A percentile compares a stretch with the other conserved stretches of the same genome.
Conservation (phyloP, 2,888 invertebrate genomes). For the Globia sparganii region DNA sequence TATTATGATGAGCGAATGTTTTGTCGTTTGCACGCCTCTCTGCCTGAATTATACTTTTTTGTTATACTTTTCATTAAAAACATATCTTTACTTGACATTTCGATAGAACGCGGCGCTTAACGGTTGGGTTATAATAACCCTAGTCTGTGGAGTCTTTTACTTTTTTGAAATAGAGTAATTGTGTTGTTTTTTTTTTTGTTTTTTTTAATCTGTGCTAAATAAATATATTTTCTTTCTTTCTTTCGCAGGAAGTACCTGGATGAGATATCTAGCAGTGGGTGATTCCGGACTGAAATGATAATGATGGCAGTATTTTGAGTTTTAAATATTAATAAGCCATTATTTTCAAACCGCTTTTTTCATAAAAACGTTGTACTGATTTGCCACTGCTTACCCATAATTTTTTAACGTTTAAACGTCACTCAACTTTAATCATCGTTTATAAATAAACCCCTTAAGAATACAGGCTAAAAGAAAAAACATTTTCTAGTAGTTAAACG, state of each 20-base stretch:
- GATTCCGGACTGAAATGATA: no score
- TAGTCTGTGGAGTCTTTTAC: constrained; percentile 1
- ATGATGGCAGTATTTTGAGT: neutral
- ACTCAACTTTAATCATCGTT: neutral
- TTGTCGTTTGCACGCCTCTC: constrained; percentile 76
- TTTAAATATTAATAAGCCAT: neutral
- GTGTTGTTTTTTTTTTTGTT: no score
- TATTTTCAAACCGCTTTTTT: neutral
- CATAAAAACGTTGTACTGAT: no score
- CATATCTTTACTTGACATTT: constrained; percentile 42
- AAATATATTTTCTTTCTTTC: no score
- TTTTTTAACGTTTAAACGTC: no score
- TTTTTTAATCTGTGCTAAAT: no score
- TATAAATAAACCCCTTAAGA: neutral
- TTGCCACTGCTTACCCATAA: no score
- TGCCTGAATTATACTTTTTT: constrained; percentile 69
- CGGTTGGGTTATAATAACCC: constrained; percentile 20
- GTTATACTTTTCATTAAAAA: constrained; percentile 59
- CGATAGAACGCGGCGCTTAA: constrained; percentile 34
- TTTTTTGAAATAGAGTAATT: neutral
- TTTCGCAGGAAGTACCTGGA: no score
- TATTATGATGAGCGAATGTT: constrained; percentile 81
- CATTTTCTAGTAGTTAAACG: no score
- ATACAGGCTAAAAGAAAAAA: neutral
- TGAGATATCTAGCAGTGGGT: no score